Evolutionary conservation across 2,797 vertebrate species (phyloP).

Genomic region (Chaetophractus vellerosus): DNA sequence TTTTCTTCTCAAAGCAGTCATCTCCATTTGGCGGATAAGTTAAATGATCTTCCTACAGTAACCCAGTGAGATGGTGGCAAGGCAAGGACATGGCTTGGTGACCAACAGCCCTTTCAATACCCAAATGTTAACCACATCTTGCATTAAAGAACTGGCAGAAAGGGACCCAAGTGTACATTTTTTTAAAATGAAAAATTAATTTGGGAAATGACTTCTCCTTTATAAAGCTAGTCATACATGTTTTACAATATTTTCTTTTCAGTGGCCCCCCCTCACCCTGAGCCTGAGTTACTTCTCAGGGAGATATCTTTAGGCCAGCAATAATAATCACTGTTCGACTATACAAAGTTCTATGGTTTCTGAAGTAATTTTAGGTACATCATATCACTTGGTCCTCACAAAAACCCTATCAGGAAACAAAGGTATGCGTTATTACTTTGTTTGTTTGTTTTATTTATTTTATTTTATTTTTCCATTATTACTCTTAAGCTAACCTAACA

Average conservation of each 20-base stretch:
- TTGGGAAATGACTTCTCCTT: constrained; percentile 50
- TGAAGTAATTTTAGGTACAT: constrained; percentile 62
- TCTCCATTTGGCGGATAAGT: not conserved
- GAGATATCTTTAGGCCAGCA: constrained; percentile 52
- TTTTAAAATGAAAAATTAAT: constrained; percentile 20
- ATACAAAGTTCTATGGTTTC: constrained; percentile 58
- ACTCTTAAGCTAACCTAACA: constrained; percentile 22
- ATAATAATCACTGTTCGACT: constrained; percentile 44
- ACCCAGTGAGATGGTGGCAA: not conserved
- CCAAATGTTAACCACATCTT: not conserved
- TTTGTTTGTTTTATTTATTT: too few relatives aligned
- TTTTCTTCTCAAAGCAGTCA: constrained; percentile 3
- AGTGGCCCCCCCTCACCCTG: not conserved
- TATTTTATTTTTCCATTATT: not conserved
- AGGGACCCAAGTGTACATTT: not conserved
- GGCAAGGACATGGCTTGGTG: too few relatives aligned
- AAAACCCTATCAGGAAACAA: constrained; percentile 56
- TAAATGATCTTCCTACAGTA: not conserved
- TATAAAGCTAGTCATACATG: not conserved
- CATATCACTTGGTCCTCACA: constrained; percentile 48
- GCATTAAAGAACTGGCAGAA: not conserved
- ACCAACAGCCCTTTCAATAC: not conserved
- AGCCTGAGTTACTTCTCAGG: constrained; percentile 32
- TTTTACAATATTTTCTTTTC: constrained; percentile 45
- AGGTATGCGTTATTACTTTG: not conserved